A percentile compares a stretch with the other conserved stretches of the same genome.
phyloP scores from a whole-genome alignment of 2,888 invertebrate genomes.

The Lucinisca nassula region DNA sequence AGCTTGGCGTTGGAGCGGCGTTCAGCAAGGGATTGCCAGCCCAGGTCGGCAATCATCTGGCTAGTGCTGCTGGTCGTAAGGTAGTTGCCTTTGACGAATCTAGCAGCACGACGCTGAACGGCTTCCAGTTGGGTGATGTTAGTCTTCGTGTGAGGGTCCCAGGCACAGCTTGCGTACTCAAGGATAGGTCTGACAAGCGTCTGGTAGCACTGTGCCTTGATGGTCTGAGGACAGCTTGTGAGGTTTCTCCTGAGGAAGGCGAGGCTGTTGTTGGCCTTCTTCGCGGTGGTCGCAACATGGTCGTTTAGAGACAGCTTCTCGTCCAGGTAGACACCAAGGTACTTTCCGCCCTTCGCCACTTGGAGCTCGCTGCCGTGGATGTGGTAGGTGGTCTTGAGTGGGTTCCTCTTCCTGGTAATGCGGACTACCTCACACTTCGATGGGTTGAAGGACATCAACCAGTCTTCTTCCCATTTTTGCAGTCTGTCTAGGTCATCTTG shows the following conservation, averaged over 20 bases:
- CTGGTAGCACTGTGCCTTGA: neutral
- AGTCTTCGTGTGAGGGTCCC: neutral
- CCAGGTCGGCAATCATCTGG: too few relatives aligned
- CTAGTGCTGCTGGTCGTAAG: too few relatives aligned
- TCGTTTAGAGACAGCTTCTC: neutral
- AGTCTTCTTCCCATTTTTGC: neutral
- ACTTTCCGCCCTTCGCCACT: too few relatives aligned
- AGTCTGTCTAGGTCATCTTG: neutral
- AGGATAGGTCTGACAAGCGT: neutral
- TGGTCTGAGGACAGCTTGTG: neutral
- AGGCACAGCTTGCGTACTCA: neutral
- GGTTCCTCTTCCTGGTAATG: neutral
- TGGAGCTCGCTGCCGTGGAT: neutral
- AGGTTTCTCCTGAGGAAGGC: neutral
- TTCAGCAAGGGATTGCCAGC: too few relatives aligned
- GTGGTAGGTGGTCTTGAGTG: neutral
- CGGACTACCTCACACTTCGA: neutral
- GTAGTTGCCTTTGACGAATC: too few relatives aligned
- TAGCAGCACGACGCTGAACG: too few relatives aligned
- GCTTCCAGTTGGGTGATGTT: neutral
- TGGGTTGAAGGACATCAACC: neutral
- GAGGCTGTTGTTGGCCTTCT: neutral
- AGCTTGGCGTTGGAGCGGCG: too few relatives aligned
- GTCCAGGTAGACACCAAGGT: neutral
- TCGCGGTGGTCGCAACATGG: neutral